Conservation (phyloP, 2,888 invertebrate genomes). For the Saturnia pavonia region DNA sequence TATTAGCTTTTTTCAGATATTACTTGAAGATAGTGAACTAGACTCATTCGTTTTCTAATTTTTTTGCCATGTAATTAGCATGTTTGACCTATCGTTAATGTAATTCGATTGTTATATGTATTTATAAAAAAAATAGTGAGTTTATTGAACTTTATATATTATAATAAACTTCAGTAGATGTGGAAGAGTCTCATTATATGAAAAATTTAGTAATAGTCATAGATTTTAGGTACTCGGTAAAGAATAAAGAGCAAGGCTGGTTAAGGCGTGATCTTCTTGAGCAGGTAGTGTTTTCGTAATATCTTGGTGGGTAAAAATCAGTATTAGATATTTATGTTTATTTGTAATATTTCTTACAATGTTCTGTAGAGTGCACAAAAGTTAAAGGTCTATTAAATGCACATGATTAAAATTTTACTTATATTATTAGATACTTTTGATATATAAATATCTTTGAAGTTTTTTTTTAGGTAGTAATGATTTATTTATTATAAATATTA, state of each 20-base stretch:
- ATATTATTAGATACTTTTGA: neutral
- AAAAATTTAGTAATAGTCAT: neutral
- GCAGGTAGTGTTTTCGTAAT: neutral
- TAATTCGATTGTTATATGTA: neutral
- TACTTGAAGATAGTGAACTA: neutral
- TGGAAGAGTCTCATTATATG: neutral
- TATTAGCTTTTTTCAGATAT: neutral
- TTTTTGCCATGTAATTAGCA: neutral
- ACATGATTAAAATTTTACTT: neutral
- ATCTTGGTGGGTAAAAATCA: conserved; percentile 8
- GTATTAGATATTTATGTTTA: neutral
- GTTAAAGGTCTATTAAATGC: neutral
- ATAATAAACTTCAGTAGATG: neutral
- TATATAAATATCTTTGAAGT: neutral
- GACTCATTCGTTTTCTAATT: neutral
- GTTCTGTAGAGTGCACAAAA: conserved; percentile 1
- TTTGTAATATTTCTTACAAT: neutral
- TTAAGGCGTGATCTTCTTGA: neutral
- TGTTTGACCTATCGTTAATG: neutral
- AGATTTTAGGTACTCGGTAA: neutral
- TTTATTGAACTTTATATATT: too few species aligned
- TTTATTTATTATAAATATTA: neutral
- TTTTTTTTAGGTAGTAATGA: neutral
- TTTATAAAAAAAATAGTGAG: neutral
- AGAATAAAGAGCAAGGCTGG: neutral